Base-by-base conservation (phyloP, 2,888 invertebrate species). In the Drosophila nigricruria region DNA sequence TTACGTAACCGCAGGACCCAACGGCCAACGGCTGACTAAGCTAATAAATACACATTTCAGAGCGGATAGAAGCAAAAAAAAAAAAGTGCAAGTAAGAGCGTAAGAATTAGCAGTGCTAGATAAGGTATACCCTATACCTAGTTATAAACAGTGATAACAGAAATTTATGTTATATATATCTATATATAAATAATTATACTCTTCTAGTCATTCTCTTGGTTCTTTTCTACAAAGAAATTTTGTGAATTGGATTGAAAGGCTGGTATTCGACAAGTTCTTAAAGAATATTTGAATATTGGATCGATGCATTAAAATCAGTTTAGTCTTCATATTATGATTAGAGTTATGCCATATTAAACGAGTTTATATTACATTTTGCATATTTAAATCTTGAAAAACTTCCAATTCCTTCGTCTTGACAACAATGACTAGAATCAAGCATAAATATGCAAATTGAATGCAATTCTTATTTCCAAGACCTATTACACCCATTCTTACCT, bases 21-120 rank as follows among this genome's bases (percentile, higher is more conserved):
- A 27, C 27, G 65, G 52, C 50, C 57, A 36, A 56, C 27, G 42
- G 59, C 56, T 49, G 64, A 59, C 58, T 50, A 27, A 34, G 32
- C 63, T 77, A 77, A 77, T 73, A 59, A 73, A 59, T 78, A 66
- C 47, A 67, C 58, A 56, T 63, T 77, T 62, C 58, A 47, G n/a
- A 14, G 12, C 9, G 36, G 49, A 40, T 58, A 20, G 10, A 42
- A 36, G 23, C 30, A n/a, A 9, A 42, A 25, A 34, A 32, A 61
- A 16, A 34, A 40, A 18, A 30, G 3, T 18, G 30, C 47, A 18
- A 49, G 47, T 49, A 49, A 30, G 47, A 10, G 27, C 45, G n/a
- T 25, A 18, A 18, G 9, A 27, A 27, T 27, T 12, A 27, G 12
- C 30, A 49, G 12, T 30, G 18, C 18, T 30, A 30, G 3, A 1